phyloP scores from a whole-genome alignment of 1,140 invertebrate genomes.

The Drosophila mojavensis region DNA sequence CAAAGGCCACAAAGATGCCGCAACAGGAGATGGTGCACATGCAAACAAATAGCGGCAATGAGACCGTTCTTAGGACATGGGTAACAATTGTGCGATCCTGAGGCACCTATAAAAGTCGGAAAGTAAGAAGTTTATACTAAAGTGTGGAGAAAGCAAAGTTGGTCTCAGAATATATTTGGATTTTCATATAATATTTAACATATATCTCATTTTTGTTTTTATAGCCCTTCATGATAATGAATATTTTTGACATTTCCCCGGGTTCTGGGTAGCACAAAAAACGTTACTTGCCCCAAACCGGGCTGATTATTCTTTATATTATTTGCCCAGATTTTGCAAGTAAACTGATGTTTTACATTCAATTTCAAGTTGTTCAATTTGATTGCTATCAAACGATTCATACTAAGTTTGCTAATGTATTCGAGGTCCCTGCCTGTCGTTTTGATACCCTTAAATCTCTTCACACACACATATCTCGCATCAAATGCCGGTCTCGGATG shows the following conservation, averaged over 20 bases:
- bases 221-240: not conserved
- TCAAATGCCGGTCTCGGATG: conserved; percentile 45
- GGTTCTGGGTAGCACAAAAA: not conserved
- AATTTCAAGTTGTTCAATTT: conserved; percentile 33
- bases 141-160: not conserved
- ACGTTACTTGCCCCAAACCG: not conserved
- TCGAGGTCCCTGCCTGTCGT: not conserved
- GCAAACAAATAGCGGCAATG: conserved; percentile 93
- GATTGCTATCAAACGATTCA: conserved; percentile 60
- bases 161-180: too few species aligned
- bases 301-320: conserved; percentile 38
- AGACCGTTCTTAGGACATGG: conserved; percentile 92
- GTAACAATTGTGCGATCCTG: conserved; percentile 95
- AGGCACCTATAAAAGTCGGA: conserved; percentile 47
- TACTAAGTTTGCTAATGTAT: conserved; percentile 20
- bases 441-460: not conserved
- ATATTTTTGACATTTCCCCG: not conserved
- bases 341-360: conserved; percentile 18
- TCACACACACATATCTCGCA: conserved; percentile 41
- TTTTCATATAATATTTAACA: too few species aligned
- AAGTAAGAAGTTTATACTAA: not conserved
- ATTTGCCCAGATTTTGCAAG: conserved; percentile 53
- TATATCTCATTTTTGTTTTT: not conserved
- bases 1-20: conserved; percentile 93
- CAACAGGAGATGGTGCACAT: conserved; percentile 95